Evolutionary conservation across 2,113 vertebrate species (phyloP).

Genomic region (Xiphophorus couchianus): DNA sequence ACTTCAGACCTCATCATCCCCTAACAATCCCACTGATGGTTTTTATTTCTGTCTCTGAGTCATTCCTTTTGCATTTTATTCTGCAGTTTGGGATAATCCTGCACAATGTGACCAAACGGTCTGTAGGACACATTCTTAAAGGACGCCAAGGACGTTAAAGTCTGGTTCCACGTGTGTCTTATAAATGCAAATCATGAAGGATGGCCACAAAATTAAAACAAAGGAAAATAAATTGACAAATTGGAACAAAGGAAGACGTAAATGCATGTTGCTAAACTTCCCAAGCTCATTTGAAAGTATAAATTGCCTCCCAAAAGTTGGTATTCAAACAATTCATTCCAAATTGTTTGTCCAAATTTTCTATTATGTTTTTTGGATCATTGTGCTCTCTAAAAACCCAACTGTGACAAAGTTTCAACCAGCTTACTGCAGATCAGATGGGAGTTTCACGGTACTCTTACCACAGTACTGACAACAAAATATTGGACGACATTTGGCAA

Average conservation of each 20-base stretch:
- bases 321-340: no score
- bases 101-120: slow-evolving; percentile 64
- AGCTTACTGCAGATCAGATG: no score
- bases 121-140: slow-evolving; percentile 56
- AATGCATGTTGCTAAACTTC: no score
- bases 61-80: slow-evolving; percentile 66
- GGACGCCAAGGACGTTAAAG: slow-evolving; percentile 61
- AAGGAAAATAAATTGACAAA: background rate
- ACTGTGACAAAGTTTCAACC: no score
- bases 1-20: slow-evolving; percentile 67
- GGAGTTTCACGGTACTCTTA: no score
- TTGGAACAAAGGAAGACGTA: background rate
- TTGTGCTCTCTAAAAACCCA: no score
- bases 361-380: no score
- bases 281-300: no score
- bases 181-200: background rate
- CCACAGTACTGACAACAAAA: no score
- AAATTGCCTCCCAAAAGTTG: no score
- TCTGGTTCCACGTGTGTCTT: background rate
- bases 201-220: background rate
- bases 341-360: no score
- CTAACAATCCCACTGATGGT: slow-evolving; percentile 54
- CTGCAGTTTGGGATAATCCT: slow-evolving; percentile 67
- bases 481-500: no score
- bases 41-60: slow-evolving; percentile 61